phyloP scores from a whole-genome alignment of 2,888 invertebrate genomes.

The Protodeltote pygarga region DNA sequence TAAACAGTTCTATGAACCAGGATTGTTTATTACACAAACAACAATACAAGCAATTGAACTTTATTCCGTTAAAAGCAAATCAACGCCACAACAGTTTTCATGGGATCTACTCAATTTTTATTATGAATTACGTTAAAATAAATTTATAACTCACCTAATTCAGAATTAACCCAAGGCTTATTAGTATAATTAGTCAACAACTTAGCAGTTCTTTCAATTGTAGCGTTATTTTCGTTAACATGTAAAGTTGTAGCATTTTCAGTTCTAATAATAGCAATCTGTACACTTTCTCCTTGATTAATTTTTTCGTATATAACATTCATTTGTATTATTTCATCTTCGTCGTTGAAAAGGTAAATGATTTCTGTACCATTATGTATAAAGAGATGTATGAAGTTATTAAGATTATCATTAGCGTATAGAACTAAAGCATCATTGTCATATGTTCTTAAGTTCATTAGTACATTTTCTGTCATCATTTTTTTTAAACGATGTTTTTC shows the following conservation, averaged over 20 bases:
- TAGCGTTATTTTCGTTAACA: conserved; percentile 92
- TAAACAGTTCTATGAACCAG: not conserved
- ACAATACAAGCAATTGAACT: too few relatives aligned
- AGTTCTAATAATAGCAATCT: conserved; percentile 93
- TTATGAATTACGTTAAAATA: not conserved
- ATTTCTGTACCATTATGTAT: conserved; percentile 93
- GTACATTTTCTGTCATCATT: conserved; percentile 92
- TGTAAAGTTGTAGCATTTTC: conserved; percentile 91
- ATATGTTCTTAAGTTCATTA: conserved; percentile 96
- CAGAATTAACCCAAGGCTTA: conserved; percentile 95
- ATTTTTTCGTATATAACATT: conserved; percentile 91
- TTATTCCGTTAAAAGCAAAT: too few relatives aligned
- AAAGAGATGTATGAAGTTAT: conserved; percentile 96
- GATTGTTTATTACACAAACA: too few relatives aligned
- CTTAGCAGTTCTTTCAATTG: conserved; percentile 89
- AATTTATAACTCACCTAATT: conserved; percentile 86
- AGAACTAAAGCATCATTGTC: conserved; percentile 93
- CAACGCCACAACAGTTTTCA: too few relatives aligned
- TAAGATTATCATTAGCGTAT: conserved; percentile 96
- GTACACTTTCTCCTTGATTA: conserved; percentile 94
- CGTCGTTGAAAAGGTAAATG: conserved; percentile 94
- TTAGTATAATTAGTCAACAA: conserved; percentile 93
- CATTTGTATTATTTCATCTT: conserved; percentile 92
- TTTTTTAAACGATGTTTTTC: conserved; percentile 89
- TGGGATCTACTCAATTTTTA: too few relatives aligned